A percentile compares a stretch with the other conserved stretches of the same genome.
Evolutionary conservation across 2,888 invertebrate species (phyloP).

Genomic region (Polydrusus tereticollis): DNA sequence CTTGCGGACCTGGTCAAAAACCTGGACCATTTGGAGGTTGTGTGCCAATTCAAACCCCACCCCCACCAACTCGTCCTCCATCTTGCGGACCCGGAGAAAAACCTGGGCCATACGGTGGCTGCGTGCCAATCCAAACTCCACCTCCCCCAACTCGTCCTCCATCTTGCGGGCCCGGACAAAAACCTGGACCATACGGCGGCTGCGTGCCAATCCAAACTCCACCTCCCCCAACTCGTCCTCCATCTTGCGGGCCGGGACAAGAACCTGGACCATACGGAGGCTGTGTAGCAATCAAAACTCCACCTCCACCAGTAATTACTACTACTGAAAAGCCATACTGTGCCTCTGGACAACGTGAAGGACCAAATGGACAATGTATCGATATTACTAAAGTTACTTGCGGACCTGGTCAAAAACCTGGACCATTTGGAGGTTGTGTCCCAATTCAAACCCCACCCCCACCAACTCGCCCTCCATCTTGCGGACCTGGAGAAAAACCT

Average conservation of each 20-base stretch:
- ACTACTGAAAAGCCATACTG: slow-evolving; percentile 31
- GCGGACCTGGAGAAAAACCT: neutral
- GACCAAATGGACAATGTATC: slow-evolving; percentile 42
- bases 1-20: slow-evolving; percentile 28
- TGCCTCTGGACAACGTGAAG: slow-evolving; percentile 36
- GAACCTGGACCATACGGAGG: slow-evolving; percentile 7
- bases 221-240: slow-evolving; percentile 29
- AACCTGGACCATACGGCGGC: slow-evolving; percentile 43
- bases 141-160: slow-evolving; percentile 31
- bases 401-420: slow-evolving; percentile 9
- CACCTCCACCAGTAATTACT: slow-evolving; percentile 4
- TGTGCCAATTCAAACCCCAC: slow-evolving; percentile 25
- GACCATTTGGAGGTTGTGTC: slow-evolving; percentile 9
- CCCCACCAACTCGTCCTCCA: slow-evolving; percentile 22
- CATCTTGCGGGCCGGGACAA: slow-evolving; percentile 48
- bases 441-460: slow-evolving; percentile 35
- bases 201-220: slow-evolving; percentile 26
- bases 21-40: slow-evolving; percentile 45
- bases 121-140: slow-evolving; percentile 19
- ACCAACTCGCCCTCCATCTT: too few species aligned
- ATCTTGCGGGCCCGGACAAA: slow-evolving; percentile 47
- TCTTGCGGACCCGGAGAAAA: too few species aligned
- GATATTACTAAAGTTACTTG: neutral
- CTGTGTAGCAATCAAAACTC: slow-evolving; percentile 14
- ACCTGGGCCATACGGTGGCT: slow-evolving; percentile 55